A percentile compares a stretch with the other conserved stretches of the same genome.
Evolutionary conservation across 2,113 vertebrate species (phyloP).

Genomic region (Edolisoma coerulescens): DNA sequence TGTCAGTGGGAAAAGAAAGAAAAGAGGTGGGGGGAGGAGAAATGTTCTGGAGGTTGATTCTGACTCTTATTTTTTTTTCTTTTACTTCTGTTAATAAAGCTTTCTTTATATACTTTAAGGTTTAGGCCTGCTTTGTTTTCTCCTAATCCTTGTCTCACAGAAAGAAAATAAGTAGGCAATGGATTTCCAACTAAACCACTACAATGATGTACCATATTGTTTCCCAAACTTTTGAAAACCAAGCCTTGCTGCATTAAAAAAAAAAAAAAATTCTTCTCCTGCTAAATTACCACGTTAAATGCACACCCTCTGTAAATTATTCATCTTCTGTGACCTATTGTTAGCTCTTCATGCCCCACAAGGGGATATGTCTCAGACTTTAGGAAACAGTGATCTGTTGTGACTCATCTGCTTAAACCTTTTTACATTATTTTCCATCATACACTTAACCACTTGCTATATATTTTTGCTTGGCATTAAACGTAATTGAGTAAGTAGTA

Average conservation of each 20-base stretch:
- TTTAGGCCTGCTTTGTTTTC: too few species aligned
- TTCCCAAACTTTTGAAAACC: background rate
- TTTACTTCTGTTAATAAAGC: too few species aligned
- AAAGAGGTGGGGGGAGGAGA: too few species aligned
- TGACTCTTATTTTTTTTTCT: too few species aligned
- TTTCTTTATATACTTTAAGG: too few species aligned
- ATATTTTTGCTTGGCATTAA: background rate
- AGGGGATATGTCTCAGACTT: background rate
- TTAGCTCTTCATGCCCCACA: background rate
- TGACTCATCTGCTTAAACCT: background rate
- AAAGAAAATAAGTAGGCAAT: too few species aligned
- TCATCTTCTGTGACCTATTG: background rate
- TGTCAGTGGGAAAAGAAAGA: too few species aligned
- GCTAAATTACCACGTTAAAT: background rate
- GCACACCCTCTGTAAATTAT: background rate
- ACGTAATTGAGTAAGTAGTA: background rate
- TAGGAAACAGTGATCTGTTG: background rate
- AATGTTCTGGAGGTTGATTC: too few species aligned
- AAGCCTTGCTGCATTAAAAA: background rate
- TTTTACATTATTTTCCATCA: background rate
- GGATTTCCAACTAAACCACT: too few species aligned
- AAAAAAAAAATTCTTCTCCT: background rate
- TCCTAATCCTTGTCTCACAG: too few species aligned
- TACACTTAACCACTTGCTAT: background rate
- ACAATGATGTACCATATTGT: background rate